Evolutionary conservation across 2,113 vertebrate species (phyloP).

Genomic region (Perccottus glenii): DNA sequence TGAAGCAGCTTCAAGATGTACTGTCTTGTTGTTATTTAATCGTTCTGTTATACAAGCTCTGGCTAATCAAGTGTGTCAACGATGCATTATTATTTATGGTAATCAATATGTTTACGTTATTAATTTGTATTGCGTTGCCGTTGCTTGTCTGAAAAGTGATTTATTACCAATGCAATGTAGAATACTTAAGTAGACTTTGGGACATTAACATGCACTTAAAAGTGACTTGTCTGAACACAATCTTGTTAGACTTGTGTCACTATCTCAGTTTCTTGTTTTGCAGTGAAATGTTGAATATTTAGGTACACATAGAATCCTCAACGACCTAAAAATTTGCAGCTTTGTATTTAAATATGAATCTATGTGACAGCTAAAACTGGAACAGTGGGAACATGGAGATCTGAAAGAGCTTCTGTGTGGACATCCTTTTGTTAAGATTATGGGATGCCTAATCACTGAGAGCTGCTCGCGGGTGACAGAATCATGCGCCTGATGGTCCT

Average conservation of each 20-base stretch:
- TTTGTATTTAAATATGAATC: slow-evolving; percentile 44
- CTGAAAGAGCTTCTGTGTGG: slow-evolving; percentile 25
- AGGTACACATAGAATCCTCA: slow-evolving; percentile 27
- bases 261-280: slow-evolving; percentile 30
- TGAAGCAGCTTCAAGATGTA: slow-evolving; percentile 41
- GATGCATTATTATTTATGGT: slow-evolving; percentile 67
- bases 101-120: slow-evolving; percentile 72
- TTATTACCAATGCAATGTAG: slow-evolving; percentile 32
- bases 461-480: slow-evolving; percentile 42
- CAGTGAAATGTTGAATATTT: slow-evolving; percentile 24
- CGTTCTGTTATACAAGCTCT: slow-evolving; percentile 45
- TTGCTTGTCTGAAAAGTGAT: slow-evolving; percentile 48
- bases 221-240: slow-evolving; percentile 28
- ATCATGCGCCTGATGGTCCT: slow-evolving; percentile 24
- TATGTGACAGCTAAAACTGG: slow-evolving; percentile 19
- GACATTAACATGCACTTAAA: slow-evolving; percentile 47
- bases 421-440: slow-evolving; percentile 13
- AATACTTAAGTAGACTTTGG: slow-evolving; percentile 26
- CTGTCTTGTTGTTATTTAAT: slow-evolving; percentile 48
- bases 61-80: slow-evolving; percentile 39
- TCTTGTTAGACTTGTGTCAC: slow-evolving; percentile 9
- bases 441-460: slow-evolving; percentile 17
- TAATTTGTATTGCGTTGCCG: slow-evolving; percentile 59
- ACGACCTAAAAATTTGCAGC: slow-evolving; percentile 34
- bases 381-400: slow-evolving; percentile 31